Conservation (phyloP, 2,113 vertebrate species). For the Azemiops feae region DNA sequence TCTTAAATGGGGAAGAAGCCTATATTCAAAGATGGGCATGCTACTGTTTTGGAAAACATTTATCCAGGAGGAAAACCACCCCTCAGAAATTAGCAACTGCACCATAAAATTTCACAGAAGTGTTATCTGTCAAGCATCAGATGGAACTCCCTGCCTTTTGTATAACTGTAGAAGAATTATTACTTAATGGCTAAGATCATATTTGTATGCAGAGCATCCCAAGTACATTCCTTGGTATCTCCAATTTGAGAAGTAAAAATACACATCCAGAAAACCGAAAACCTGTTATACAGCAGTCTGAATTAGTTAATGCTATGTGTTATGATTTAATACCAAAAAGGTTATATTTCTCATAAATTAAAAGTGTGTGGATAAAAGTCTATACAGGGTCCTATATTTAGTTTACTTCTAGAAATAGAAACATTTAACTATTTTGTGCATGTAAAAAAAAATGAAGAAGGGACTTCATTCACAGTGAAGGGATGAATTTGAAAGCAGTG, state of each 20-base stretch:
- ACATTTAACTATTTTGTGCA: background rate
- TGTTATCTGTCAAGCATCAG: background rate
- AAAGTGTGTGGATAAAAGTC: background rate
- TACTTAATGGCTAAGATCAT: background rate
- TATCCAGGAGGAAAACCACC: background rate
- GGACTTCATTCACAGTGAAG: background rate
- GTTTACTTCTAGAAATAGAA: background rate
- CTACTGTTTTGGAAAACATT: background rate
- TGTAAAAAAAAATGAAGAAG: background rate
- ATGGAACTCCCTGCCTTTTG: background rate
- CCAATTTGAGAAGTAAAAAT: background rate
- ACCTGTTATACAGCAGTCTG: background rate
- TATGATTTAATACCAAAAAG: background rate
- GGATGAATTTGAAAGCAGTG: background rate
- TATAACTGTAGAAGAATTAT: background rate
- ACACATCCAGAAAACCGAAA: background rate
- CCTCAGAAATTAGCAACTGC: background rate
- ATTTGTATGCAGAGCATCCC: background rate
- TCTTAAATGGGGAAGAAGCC: background rate
- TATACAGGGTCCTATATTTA: background rate
- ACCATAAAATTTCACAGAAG: conserved; percentile 11
- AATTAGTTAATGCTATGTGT: background rate
- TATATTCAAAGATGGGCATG: background rate
- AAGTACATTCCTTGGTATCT: background rate
- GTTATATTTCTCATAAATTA: background rate